Percentiles rank a stretch among this genome's conserved stretches.
Evolutionary conservation across 2,113 vertebrate species (phyloP).

Genomic region (Nanger granti): DNA sequence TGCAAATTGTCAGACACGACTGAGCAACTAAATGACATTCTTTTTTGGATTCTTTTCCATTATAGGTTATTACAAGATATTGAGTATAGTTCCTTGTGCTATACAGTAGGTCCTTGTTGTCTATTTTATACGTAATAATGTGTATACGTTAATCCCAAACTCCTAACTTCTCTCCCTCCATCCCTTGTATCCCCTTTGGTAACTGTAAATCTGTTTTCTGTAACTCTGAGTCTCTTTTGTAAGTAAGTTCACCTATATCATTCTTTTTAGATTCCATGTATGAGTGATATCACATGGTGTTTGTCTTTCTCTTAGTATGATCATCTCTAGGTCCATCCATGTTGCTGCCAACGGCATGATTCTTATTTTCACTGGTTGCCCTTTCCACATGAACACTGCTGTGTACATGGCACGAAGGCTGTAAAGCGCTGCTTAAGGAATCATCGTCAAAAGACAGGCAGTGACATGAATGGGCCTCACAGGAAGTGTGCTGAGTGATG

Average conservation of each 20-base stretch:
- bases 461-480: background rate
- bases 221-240: background rate
- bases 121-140: background rate
- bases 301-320: background rate
- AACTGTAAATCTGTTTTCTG: background rate
- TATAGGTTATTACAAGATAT: background rate
- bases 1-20: accelerated
- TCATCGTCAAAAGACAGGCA: background rate
- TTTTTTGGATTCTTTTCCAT: background rate
- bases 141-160: background rate
- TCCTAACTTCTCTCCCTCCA: background rate
- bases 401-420: background rate
- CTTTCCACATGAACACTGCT: background rate
- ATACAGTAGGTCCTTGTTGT: background rate
- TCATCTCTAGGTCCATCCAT: background rate
- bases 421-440: background rate
- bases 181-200: background rate
- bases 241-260: background rate
- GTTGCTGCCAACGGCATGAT: background rate
- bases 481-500: background rate
- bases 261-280: accelerated
- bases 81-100: background rate
- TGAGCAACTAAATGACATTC: background rate
- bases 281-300: background rate
- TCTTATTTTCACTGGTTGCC: background rate